Base-by-base conservation (phyloP, 2,797 vertebrate genomes). In the Martes flavigula region DNA sequence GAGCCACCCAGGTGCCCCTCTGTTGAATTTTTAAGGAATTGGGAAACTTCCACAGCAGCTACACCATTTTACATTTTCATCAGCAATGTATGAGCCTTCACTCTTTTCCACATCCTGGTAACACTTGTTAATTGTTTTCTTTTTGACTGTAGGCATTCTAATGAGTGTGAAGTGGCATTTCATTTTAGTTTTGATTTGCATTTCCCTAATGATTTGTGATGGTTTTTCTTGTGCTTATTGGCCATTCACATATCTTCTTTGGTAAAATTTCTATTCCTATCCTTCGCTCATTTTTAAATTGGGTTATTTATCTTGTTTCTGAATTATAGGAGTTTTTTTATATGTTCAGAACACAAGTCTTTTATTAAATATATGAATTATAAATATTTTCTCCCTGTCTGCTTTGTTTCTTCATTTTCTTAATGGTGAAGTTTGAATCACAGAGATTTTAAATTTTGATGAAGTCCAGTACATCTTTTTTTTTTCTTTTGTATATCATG, bases 221-320 rank as follows among this genome's bases (percentile, higher is more conserved):
- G 48, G 48, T 51, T 51, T 51, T 51, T 51, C 48, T 51, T 15
- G 48, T 51, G 48, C 48, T 17, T 51, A 51, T 51, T 51, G 48
- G 48, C 48, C 48, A 51, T 15, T 51, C 48, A 17, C 48, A 51
- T 51, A 15, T 51, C 48, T 51, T 51, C 48, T 51, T 51, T 51
- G 48, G 48, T 51, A 51, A 51, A 51, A 51, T 51, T 51, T 51
- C 14, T 51, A 15, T 51, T 51, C 48, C 48, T 51, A 51, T 51
- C 48, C 48, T 51, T 51, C 1, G 15, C 48, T 51, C 15, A 51
- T 56, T 96, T 92, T 78, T 5, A 68, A 90, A 68, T 73, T 77
- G 20, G 51, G 75, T 77, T 78, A 43, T 94, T 38, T 87, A 43
- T 87, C 75, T 91, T 91, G 27, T 88, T 94, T 83, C 92, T 92